Conservation (phyloP, 2,888 invertebrate species). For the Caenorhabditis plicata region DNA sequence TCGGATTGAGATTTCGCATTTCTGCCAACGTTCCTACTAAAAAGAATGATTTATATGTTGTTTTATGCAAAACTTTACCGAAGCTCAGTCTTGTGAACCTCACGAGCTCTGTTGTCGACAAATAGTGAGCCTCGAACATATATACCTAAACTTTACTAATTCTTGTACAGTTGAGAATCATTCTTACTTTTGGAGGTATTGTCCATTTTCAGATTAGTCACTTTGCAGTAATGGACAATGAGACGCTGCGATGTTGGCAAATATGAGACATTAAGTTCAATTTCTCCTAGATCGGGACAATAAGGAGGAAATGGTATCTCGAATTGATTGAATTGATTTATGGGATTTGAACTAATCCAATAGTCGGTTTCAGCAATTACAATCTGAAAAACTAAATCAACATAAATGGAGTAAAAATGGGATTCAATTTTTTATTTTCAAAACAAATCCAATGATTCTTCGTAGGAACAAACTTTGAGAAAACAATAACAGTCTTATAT, state of each 20-base stretch:
- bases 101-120: slow-evolving; percentile 6
- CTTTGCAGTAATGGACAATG: slow-evolving; percentile 22
- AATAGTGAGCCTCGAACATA: slow-evolving; percentile 18
- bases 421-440: too few relatives aligned
- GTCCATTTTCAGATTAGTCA: slow-evolving; percentile 33
- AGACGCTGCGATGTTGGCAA: slow-evolving; percentile 32
- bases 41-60: neutral
- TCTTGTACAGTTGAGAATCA: neutral
- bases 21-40: too few relatives aligned
- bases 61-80: neutral
- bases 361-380: slow-evolving; percentile 38
- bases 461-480: too few relatives aligned
- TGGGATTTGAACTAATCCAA: slow-evolving; percentile 31
- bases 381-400: slow-evolving; percentile 10
- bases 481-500: too few relatives aligned
- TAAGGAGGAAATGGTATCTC: slow-evolving; percentile 28
- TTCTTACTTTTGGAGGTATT: slow-evolving; percentile 9
- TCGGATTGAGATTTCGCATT: too few relatives aligned
- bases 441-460: too few relatives aligned
- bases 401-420: too few relatives aligned
- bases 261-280: slow-evolving; percentile 35
- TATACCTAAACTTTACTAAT: slow-evolving; percentile 7
- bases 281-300: slow-evolving; percentile 39
- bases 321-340: slow-evolving; percentile 30
- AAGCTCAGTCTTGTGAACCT: slow-evolving; percentile 15